Conservation (phyloP, 2,888 invertebrate genomes). For the Axea sp. region DNA sequence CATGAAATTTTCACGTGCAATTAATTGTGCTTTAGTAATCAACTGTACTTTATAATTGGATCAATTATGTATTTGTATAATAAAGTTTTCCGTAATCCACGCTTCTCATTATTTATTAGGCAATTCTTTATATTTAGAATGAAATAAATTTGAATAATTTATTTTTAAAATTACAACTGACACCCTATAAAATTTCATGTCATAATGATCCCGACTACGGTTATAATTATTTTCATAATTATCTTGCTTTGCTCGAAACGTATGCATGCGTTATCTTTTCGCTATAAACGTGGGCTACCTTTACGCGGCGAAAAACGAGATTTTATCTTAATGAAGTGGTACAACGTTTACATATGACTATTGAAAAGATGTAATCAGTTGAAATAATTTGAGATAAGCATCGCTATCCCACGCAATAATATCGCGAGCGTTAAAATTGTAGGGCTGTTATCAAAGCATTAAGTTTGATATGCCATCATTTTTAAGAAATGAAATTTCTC, state of each 20-base stretch:
- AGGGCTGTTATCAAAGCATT: conserved; percentile 5
- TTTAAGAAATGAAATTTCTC: conserved; percentile 14
- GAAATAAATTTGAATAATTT: background rate
- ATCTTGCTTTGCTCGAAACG: conserved; percentile 15
- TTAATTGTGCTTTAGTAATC: too few species aligned
- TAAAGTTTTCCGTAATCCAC: too few species aligned
- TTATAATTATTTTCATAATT: conserved; percentile 48
- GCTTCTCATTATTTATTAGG: too few species aligned
- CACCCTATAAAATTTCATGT: conserved; percentile 24
- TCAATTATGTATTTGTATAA: too few species aligned
- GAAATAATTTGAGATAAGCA: conserved; percentile 45
- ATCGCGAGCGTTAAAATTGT: conserved; percentile 39
- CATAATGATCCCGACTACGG: conserved; percentile 21
- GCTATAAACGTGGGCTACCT: conserved; percentile 32
- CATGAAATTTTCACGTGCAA: too few species aligned
- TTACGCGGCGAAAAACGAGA: conserved; percentile 30
- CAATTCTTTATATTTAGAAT: too few species aligned
- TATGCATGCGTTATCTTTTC: conserved; percentile 29
- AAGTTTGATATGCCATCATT: conserved; percentile 22
- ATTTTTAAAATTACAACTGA: background rate
- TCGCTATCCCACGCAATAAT: conserved; percentile 49
- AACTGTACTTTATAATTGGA: too few species aligned
- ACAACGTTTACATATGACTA: conserved; percentile 47
- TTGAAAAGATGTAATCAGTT: conserved; percentile 45
- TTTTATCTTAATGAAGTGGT: conserved; percentile 57